Conservation (phyloP, 2,113 vertebrate species). For the Melanerpes aurifrons region DNA sequence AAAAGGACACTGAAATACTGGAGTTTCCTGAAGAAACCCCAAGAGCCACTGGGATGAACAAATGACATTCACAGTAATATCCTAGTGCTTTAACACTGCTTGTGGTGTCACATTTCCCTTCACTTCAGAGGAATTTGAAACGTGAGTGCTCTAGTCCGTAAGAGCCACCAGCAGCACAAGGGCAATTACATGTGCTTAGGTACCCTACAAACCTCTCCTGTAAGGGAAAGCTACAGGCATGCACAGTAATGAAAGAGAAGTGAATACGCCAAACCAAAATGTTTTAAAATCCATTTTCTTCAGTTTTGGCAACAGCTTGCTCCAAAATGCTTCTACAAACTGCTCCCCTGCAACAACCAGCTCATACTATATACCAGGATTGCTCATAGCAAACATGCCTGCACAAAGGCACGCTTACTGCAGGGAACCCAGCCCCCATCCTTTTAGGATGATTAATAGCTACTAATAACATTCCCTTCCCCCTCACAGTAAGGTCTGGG, state of each 20-base stretch:
- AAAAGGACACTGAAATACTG: neutral
- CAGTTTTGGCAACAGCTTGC: neutral
- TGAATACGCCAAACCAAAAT: neutral
- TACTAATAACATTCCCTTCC: neutral
- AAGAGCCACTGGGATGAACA: neutral
- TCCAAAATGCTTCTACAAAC: constrained; percentile 4
- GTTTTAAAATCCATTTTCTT: neutral
- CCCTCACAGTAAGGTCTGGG: neutral
- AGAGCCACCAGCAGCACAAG: neutral
- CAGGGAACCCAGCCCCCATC: neutral
- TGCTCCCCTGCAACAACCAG: neutral
- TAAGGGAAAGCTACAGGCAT: neutral
- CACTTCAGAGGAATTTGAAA: neutral
- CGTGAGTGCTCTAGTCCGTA: neutral
- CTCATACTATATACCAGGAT: neutral
- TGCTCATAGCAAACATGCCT: neutral
- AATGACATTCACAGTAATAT: neutral
- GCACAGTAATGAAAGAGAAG: neutral
- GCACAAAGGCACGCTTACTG: neutral
- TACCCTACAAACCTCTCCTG: neutral
- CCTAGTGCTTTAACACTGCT: neutral
- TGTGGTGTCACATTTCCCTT: neutral
- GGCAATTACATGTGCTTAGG: neutral
- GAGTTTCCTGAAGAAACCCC: neutral
- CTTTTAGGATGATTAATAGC: constrained; percentile 30